These are phyloP conservation scores for Pseudomyrmex cubaensis DNA, from an alignment of 1,140 invertebrate species.

Conservation along the genomic window DNA sequence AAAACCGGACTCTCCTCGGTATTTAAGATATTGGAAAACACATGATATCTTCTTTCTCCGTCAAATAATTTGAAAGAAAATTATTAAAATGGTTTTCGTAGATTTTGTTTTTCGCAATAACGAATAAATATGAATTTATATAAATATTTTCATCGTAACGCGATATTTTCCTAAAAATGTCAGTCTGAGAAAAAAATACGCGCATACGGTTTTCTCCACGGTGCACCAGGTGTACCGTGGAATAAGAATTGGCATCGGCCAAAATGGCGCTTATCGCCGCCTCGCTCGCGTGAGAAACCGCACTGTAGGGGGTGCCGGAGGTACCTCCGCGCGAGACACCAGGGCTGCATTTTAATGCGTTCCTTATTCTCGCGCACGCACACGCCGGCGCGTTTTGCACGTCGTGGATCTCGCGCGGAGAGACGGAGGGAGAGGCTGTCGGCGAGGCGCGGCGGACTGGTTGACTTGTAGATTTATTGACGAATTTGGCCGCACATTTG, in stretches of 20 bases:
- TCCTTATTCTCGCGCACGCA: constrained; percentile 56
- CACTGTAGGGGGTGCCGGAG: neutral
- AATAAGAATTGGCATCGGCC: constrained; percentile 74
- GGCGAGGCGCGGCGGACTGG: constrained; percentile 45
- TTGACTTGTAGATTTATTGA: constrained; percentile 82
- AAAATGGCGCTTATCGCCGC: constrained; percentile 74
- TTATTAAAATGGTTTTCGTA: too few species aligned
- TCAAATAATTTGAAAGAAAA: neutral
- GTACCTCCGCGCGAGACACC: constrained; percentile 31
- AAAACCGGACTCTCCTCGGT: constrained; percentile 36
- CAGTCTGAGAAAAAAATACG: neutral
- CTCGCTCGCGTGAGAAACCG: constrained; percentile 64
- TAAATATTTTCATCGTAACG: neutral
- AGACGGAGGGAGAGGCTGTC: neutral
- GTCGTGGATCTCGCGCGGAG: constrained; percentile 25
- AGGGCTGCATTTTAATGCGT: constrained; percentile 67
- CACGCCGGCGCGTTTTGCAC: constrained; percentile 23
- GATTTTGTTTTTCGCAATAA: too few species aligned
- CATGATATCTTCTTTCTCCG: neutral
- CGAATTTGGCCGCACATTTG: constrained; percentile 81
- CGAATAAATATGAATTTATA: too few species aligned
- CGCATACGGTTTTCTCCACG: neutral
- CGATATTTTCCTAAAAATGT: neutral
- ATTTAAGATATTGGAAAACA: constrained; percentile 4
- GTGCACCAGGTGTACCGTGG: constrained; percentile 69